Conservation (phyloP, 2,888 invertebrate species). For the Drosophila limbata region DNA sequence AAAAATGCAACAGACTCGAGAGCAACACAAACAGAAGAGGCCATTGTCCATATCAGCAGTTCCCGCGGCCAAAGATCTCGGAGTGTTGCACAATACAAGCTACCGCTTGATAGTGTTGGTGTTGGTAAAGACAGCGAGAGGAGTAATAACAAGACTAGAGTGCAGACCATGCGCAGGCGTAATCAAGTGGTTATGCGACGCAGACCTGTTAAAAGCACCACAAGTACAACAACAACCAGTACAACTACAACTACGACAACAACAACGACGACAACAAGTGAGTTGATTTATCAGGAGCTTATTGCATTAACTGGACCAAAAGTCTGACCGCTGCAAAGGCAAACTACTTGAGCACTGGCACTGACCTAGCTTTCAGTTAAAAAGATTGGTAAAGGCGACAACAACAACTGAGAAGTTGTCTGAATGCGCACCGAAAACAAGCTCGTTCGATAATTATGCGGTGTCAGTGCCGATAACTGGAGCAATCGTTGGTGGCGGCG, state of each 20-base stretch:
- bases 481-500: conserved; percentile 37
- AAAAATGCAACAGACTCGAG: conserved; percentile 46
- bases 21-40: conserved; percentile 27
- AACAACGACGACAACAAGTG: conserved; percentile 67
- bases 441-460: conserved; percentile 52
- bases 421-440: conserved; percentile 38
- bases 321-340: conserved; percentile 54
- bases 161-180: conserved; percentile 59
- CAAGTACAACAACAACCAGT: conserved; percentile 37
- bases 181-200: conserved; percentile 62
- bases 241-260: conserved; percentile 65
- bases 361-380: conserved; percentile 71
- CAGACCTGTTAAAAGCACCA: conserved; percentile 43
- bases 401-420: conserved; percentile 46
- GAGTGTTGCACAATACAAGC: conserved; percentile 71
- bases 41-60: conserved; percentile 32
- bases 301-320: conserved; percentile 38
- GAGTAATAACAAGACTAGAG: conserved; percentile 11
- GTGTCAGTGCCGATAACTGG: conserved; percentile 62
- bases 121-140: conserved; percentile 9
- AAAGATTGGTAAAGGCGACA: conserved; percentile 56
- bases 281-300: conserved; percentile 39
- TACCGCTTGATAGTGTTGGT: conserved; percentile 54
- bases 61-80: conserved; percentile 59
- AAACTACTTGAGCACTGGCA: conserved; percentile 59